Conservation (phyloP, 2,888 invertebrate species). For the Heteromurus nitidus region DNA sequence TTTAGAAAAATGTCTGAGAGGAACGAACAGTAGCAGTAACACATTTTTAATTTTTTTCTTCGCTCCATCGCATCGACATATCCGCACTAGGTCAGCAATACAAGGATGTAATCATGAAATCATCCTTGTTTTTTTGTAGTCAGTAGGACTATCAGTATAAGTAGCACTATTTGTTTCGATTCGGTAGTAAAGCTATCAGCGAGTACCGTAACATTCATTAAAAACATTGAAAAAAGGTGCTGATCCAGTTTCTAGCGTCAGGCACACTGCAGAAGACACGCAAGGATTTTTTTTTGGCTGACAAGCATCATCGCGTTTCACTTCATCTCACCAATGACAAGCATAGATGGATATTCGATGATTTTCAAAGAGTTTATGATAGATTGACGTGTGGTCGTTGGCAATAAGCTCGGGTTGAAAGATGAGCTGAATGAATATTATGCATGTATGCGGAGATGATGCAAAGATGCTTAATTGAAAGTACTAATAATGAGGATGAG, state of each 20-base stretch:
- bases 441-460: background rate
- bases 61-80: background rate
- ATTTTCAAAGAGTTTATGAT: slow-evolving; percentile 45
- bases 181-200: slow-evolving; percentile 56
- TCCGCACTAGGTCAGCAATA: slow-evolving; percentile 58
- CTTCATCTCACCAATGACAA: background rate
- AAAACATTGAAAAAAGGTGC: slow-evolving; percentile 57
- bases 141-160: slow-evolving; percentile 28
- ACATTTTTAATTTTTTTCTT: background rate
- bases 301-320: background rate
- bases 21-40: background rate
- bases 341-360: slow-evolving; percentile 23
- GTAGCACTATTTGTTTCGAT: too few relatives aligned
- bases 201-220: slow-evolving; percentile 66
- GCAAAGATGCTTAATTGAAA: slow-evolving; percentile 7
- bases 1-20: background rate
- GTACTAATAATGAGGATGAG: slow-evolving; percentile 5
- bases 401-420: slow-evolving; percentile 29
- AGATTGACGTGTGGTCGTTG: slow-evolving; percentile 59
- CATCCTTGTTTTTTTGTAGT: slow-evolving; percentile 16
- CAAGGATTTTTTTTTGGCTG: background rate
- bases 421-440: background rate
- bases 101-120: slow-evolving; percentile 12
- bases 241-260: slow-evolving; percentile 60
- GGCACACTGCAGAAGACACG: background rate